A percentile compares a stretch with the other conserved stretches of the same genome.
Evolutionary conservation across 2,113 vertebrate species (phyloP).

Genomic region (Panurus biarmicus): DNA sequence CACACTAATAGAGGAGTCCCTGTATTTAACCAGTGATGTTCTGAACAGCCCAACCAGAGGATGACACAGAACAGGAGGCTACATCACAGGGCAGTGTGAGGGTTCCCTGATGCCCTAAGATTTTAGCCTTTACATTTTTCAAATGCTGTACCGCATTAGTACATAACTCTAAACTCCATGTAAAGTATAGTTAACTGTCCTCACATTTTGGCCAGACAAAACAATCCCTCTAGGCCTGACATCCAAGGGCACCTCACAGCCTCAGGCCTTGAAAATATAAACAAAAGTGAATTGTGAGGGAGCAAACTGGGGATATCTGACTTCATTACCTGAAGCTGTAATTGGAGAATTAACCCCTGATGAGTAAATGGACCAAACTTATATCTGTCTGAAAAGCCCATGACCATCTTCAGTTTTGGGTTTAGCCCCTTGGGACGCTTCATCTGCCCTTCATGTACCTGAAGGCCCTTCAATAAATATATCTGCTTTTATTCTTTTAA

Average conservation of each 20-base stretch:
- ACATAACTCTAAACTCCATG: fast-evolving
- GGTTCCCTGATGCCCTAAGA: not conserved
- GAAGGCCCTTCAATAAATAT: not conserved
- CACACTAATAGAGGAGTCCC: fast-evolving
- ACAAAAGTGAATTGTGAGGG: not conserved
- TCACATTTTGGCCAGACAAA: not conserved
- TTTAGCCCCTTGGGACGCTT: not conserved
- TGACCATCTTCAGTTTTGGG: fast-evolving
- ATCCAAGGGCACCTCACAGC: not conserved
- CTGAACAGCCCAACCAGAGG: not conserved
- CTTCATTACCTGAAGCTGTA: not conserved
- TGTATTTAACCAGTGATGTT: not conserved
- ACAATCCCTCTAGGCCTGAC: no score
- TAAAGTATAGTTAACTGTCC: fast-evolving
- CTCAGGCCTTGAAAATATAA: fast-evolving
- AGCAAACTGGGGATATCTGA: fast-evolving
- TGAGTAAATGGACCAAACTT: not conserved
- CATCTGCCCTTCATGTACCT: no score
- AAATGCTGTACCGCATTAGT: not conserved
- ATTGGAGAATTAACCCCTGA: not conserved
- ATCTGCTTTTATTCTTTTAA: not conserved
- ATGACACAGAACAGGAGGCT: not conserved
- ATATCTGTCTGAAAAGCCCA: fast-evolving
- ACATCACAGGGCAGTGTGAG: fast-evolving
- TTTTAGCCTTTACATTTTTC: not conserved